Percentiles rank a stretch among this genome's conserved stretches.
Evolutionary conservation across 2,888 invertebrate genomes (phyloP).

Genomic region (Andricus curvator): DNA sequence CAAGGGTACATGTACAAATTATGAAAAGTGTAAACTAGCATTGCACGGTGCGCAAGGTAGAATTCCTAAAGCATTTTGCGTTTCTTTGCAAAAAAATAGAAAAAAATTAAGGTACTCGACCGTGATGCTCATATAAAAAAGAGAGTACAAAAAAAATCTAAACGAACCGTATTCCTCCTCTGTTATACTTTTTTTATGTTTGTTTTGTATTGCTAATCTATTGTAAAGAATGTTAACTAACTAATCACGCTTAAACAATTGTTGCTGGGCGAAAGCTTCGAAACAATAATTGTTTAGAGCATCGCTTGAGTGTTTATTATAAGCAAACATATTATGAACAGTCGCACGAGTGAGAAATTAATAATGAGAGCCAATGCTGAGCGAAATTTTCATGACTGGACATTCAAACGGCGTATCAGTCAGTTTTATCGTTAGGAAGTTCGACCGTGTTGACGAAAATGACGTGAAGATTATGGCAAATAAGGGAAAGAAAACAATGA

Average conservation of each 20-base stretch:
- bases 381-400: slow-evolving; percentile 15
- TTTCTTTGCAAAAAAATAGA: slow-evolving; percentile 35
- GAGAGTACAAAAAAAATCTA: slow-evolving; percentile 36
- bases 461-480: slow-evolving; percentile 23
- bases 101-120: slow-evolving; percentile 45
- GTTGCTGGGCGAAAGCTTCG: slow-evolving; percentile 20
- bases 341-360: slow-evolving; percentile 16
- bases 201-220: slow-evolving; percentile 31
- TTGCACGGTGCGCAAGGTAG: slow-evolving; percentile 57
- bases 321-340: slow-evolving; percentile 7
- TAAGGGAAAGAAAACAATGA: slow-evolving; percentile 27
- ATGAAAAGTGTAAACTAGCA: slow-evolving; percentile 58
- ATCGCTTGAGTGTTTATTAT: slow-evolving; percentile 24
- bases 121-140: slow-evolving; percentile 39
- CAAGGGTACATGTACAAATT: slow-evolving; percentile 65
- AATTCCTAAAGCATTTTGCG: slow-evolving; percentile 29
- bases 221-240: slow-evolving; percentile 30
- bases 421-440: slow-evolving; percentile 13
- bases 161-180: slow-evolving; percentile 14
- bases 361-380: not conserved
- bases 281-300: slow-evolving; percentile 41
- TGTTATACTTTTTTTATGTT: slow-evolving; percentile 27
- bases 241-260: slow-evolving; percentile 21
- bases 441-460: slow-evolving; percentile 30
- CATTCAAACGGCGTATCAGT: slow-evolving; percentile 17